A percentile compares a stretch with the other conserved stretches of the same genome.
phyloP scores from a whole-genome alignment of 2,113 vertebrate species.

The Myiozetetes cayanensis region DNA sequence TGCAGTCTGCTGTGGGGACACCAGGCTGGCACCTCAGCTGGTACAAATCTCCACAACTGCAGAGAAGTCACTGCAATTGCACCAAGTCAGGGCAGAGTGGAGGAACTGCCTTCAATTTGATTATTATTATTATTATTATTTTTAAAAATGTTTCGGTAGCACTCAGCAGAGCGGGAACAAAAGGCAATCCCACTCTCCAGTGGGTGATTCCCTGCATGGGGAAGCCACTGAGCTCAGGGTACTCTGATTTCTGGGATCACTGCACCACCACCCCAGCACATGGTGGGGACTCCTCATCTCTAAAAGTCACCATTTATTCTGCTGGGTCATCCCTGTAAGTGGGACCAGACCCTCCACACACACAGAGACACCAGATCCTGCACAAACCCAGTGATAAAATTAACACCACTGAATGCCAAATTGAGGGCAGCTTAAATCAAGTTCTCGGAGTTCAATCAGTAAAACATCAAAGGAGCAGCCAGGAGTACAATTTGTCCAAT shows the following conservation, averaged over 20 bases:
- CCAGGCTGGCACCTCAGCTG: neutral
- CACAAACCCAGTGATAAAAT: neutral
- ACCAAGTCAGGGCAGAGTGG: neutral
- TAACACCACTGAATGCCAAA: neutral
- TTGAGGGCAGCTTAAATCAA: neutral
- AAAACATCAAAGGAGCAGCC: neutral
- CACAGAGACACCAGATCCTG: neutral
- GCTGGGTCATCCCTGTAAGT: neutral
- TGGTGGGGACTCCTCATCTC: neutral
- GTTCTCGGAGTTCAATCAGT: neutral
- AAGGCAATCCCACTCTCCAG: neutral
- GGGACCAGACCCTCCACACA: neutral
- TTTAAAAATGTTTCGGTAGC: neutral
- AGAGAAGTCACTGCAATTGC: neutral
- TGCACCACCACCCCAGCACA: neutral
- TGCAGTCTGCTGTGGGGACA: neutral
- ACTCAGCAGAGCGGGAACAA: neutral
- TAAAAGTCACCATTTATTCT: neutral
- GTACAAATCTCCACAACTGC: neutral
- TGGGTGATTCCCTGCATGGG: accelerated
- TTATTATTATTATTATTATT: neutral
- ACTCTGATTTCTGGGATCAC: too few relatives aligned
- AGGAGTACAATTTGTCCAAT: neutral
- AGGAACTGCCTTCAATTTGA: neutral
- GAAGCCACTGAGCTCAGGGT: neutral